A percentile compares a stretch with the other conserved stretches of the same genome.
Evolutionary conservation across 1,140 invertebrate species (phyloP).

Genomic region (Drosophila busckii): DNA sequence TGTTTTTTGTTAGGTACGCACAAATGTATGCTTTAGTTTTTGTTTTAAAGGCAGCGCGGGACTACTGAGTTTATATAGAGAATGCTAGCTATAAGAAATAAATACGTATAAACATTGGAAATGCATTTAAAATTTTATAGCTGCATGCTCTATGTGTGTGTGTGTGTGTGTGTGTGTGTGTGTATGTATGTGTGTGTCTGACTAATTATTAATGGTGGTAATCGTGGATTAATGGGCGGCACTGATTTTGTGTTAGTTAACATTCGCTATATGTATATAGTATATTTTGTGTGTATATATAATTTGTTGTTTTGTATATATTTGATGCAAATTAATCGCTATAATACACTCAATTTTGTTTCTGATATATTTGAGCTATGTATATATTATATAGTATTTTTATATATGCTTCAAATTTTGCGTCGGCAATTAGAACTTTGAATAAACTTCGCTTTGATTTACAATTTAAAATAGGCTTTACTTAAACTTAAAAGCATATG

Average conservation of each 20-base stretch:
- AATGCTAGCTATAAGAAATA: no score
- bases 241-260: slow-evolving; percentile 77
- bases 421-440: no score
- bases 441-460: no score
- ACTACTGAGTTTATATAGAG: slow-evolving; percentile 67
- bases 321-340: slow-evolving; percentile 27
- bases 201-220: slow-evolving; percentile 73
- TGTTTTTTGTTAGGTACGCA: slow-evolving; percentile 60
- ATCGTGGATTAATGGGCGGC: slow-evolving; percentile 76
- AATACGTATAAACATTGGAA: no score
- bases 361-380: slow-evolving; percentile 21
- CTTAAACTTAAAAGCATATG: slow-evolving; percentile 31
- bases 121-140: no score
- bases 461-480: slow-evolving; percentile 7
- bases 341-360: slow-evolving; percentile 26
- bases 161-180: slow-evolving; percentile 21
- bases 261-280: slow-evolving; percentile 54
- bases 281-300: slow-evolving; percentile 8
- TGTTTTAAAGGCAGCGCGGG: slow-evolving; percentile 67
- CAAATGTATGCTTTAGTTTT: slow-evolving; percentile 67
- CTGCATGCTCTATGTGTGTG: not conserved
- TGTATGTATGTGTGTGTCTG: slow-evolving; percentile 26
- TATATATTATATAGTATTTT: slow-evolving; percentile 2
- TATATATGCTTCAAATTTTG: no score
- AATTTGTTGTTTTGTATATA: slow-evolving; percentile 7